Percentiles rank a stretch among this genome's conserved stretches.
These are phyloP conservation scores for Cheilosia pagana DNA, from an alignment of 2,888 invertebrate species.

Conservation along the genomic window DNA sequence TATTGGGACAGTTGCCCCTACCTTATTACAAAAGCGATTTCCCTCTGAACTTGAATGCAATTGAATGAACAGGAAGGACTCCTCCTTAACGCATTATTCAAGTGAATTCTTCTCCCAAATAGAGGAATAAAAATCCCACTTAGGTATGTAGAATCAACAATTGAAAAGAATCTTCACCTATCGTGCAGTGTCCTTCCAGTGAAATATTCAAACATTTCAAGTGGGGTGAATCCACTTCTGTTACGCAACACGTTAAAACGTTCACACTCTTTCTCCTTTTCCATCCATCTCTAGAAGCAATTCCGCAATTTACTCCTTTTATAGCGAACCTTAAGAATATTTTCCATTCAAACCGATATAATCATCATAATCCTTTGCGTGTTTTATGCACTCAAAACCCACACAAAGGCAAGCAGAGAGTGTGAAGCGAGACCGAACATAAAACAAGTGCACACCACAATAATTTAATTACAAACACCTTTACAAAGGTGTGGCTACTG, in stretches of 20 bases:
- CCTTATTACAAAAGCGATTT: too few relatives aligned
- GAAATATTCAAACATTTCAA: background rate
- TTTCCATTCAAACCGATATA: constrained; percentile 19
- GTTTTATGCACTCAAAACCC: constrained; percentile 3
- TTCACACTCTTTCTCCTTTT: background rate
- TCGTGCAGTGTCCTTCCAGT: background rate
- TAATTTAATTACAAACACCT: constrained; percentile 70
- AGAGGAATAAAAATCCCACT: background rate
- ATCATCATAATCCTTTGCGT: constrained; percentile 32
- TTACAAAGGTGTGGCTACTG: constrained; percentile 3
- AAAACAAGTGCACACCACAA: constrained; percentile 54
- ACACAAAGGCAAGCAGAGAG: background rate
- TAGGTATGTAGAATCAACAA: background rate
- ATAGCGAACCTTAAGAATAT: constrained; percentile 8
- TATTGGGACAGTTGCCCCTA: too few relatives aligned
- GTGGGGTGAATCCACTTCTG: constrained; percentile 14
- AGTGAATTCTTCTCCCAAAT: background rate
- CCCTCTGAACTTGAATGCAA: too few relatives aligned
- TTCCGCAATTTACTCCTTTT: constrained; percentile 38
- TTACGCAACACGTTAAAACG: constrained; percentile 34
- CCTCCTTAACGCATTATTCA: too few relatives aligned
- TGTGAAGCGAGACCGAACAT: constrained; percentile 60
- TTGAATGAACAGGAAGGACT: too few relatives aligned
- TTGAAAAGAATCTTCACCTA: background rate
- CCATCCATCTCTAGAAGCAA: background rate